These are phyloP conservation scores for Melinaea menophilus DNA, from an alignment of 2,888 invertebrate genomes.

Conservation along the genomic window DNA sequence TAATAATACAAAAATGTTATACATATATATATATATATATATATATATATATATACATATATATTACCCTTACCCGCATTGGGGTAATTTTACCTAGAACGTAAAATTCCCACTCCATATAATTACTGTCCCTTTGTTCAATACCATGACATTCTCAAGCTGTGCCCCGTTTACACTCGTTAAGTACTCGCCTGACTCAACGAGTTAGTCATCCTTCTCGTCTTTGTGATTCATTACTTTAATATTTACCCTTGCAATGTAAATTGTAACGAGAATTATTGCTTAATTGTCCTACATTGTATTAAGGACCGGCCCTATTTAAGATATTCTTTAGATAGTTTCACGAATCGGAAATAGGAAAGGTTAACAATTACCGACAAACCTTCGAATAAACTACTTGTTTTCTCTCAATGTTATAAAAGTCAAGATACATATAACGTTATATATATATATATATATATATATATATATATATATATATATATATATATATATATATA, in stretches of 20 bases:
- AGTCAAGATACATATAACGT: not conserved
- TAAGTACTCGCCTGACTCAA: conserved; percentile 36
- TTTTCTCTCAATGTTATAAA: not conserved
- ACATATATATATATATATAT: not conserved
- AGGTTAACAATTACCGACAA: not conserved
- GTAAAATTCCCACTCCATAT: conserved; percentile 21
- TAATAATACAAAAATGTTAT: not conserved
- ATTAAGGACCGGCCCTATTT: too few relatives aligned
- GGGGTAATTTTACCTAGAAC: not conserved
- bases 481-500: not conserved
- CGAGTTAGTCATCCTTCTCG: conserved; percentile 35
- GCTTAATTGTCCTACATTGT: too few relatives aligned
- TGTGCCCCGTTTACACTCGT: conserved; percentile 31
- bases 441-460: not conserved
- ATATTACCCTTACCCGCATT: not conserved
- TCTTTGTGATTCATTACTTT: conserved; percentile 37
- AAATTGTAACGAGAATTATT: not conserved
- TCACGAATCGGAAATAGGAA: too few relatives aligned
- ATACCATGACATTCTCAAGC: conserved; percentile 71
- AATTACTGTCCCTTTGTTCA: conserved; percentile 65
- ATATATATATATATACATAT: not conserved
- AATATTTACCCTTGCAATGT: conserved; percentile 23
- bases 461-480: not conserved
- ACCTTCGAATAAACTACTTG: not conserved
- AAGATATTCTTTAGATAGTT: too few relatives aligned